Conservation (phyloP, 2,888 invertebrate genomes). For the Parnassius apollo region DNA sequence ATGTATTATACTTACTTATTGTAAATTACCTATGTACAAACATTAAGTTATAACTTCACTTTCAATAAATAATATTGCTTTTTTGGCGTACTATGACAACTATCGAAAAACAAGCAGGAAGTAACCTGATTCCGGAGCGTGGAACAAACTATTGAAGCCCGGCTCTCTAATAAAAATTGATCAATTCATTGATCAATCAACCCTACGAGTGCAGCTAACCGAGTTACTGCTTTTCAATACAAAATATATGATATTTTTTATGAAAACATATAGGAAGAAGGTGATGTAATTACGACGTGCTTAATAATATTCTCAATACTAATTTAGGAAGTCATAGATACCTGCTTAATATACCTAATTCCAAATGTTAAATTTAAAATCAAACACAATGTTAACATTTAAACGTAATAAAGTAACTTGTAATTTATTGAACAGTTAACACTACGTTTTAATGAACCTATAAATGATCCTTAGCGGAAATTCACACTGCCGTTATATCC, state of each 20-base stretch:
- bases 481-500: constrained; percentile 45
- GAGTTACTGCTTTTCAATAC: constrained; percentile 1
- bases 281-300: background rate
- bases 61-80: background rate
- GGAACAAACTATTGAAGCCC: constrained; percentile 49
- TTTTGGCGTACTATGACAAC: constrained; percentile 6
- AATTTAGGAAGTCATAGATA: too few relatives aligned
- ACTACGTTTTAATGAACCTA: background rate
- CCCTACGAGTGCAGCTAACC: constrained; percentile 32
- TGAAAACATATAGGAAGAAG: background rate
- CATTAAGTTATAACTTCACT: background rate
- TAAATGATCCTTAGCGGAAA: constrained; percentile 10
- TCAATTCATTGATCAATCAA: constrained; percentile 54
- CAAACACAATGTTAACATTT: background rate
- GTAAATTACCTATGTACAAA: background rate
- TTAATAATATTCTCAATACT: too few relatives aligned
- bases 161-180: constrained; percentile 53
- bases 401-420: background rate
- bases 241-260: constrained; percentile 1
- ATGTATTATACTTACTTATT: too few relatives aligned
- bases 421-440: background rate
- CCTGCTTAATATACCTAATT: too few relatives aligned
- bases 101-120: constrained; percentile 47
- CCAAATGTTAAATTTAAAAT: too few relatives aligned
- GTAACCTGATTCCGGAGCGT: constrained; percentile 48